These are phyloP conservation scores for Ahaetulla prasina DNA, from an alignment of 2,113 vertebrate species.

Conservation along the genomic window DNA sequence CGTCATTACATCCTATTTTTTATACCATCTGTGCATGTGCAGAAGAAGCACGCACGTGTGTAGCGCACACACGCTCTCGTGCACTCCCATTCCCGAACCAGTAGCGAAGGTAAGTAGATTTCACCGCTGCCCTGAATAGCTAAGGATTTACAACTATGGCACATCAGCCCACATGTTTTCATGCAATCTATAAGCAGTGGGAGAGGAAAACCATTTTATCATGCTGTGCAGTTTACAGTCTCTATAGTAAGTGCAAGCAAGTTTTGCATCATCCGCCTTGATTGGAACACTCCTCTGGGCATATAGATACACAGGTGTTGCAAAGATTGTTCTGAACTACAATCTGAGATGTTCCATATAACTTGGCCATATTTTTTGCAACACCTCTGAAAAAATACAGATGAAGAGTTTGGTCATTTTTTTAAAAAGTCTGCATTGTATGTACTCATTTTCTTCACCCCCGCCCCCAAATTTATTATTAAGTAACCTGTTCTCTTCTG, in stretches of 20 bases:
- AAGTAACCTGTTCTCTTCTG: slow-evolving; percentile 38
- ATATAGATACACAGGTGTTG: neutral
- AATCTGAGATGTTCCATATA: neutral
- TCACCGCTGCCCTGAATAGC: neutral
- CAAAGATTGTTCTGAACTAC: neutral
- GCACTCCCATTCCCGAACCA: too few species aligned
- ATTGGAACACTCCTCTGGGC: neutral
- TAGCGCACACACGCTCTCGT: too few species aligned
- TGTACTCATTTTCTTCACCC: fast-evolving
- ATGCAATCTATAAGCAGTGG: neutral
- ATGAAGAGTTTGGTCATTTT: slow-evolving; percentile 7
- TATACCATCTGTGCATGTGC: too few species aligned
- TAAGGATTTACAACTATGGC: neutral
- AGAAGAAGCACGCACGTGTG: too few species aligned
- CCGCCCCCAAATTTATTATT: slow-evolving; percentile 41
- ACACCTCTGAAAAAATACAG: neutral
- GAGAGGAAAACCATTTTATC: neutral
- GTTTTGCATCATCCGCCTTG: neutral
- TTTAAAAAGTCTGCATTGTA: neutral
- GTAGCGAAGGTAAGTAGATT: too few species aligned
- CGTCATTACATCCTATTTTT: too few species aligned
- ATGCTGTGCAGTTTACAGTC: neutral
- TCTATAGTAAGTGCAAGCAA: neutral
- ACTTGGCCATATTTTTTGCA: neutral
- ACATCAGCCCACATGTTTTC: neutral